Percentiles rank a stretch among this genome's conserved stretches.
These are phyloP conservation scores for Epirrhoe alternata DNA, from an alignment of 2,888 invertebrate species.

Conservation along the genomic window DNA sequence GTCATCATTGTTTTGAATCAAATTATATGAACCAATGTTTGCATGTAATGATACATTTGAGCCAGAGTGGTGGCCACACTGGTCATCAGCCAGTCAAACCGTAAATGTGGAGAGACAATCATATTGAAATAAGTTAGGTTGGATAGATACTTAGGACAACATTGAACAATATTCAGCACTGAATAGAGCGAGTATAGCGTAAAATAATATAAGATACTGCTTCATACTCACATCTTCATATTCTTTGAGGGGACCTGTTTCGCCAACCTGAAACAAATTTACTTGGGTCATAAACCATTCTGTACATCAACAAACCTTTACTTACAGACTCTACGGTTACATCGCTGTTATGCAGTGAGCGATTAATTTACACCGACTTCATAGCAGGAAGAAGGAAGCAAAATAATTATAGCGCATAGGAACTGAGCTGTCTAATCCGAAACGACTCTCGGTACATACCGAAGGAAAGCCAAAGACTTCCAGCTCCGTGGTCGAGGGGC, in stretches of 20 bases:
- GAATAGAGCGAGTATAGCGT: no score
- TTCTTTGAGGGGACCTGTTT: constrained; percentile 70
- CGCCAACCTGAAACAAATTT: constrained; percentile 64
- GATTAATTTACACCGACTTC: constrained; percentile 7
- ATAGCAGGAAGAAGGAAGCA: background rate
- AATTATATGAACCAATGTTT: no score
- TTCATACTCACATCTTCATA: constrained; percentile 85
- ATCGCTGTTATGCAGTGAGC: constrained; percentile 2
- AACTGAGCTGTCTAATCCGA: background rate
- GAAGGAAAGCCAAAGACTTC: constrained; percentile 51
- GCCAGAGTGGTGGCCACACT: no score
- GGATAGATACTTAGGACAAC: no score
- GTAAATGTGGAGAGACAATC: no score
- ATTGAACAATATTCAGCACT: no score
- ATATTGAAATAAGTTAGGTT: no score
- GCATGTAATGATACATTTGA: no score
- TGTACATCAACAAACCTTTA: background rate
- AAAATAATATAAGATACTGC: background rate
- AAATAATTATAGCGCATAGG: background rate
- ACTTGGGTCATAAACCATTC: background rate
- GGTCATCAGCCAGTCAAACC: no score
- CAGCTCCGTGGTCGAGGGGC: constrained; percentile 50
- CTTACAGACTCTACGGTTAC: background rate
- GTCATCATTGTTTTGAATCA: no score
- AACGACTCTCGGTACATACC: constrained; percentile 53